Evolutionary conservation across 2,113 vertebrate genomes (phyloP), one percentile per base, ranked within the genome.

Genomic region (Chlorodrepanis virens): DNA sequence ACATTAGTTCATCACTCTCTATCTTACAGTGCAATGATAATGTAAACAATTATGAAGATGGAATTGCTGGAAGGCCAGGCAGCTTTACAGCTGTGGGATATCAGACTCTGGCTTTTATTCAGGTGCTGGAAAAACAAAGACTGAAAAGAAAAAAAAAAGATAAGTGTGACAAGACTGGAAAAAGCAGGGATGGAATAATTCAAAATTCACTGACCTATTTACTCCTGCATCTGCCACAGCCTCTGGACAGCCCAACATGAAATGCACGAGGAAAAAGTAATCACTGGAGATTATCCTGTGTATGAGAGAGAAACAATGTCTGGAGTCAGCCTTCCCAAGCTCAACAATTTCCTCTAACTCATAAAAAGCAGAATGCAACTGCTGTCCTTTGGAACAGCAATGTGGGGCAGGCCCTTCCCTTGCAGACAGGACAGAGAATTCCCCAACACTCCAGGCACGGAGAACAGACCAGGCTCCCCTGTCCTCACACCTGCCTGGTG

Each of bases 191-290:
- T 81, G 72, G 83, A 94, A 90, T 23, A 67, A 72, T 33, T 93
- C 76, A 94, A 68, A 96, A 83, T 53, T 89, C 71, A 72, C 40
- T 90, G 94, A 86, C 80, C 76, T 94, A 82, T 92, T 93, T 90
- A 89, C 42, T 84, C 12, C 60, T 89, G 60, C 76, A 64, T 90
- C 80, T 87, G 92, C 86, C 31, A 33, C 7, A 1, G 60, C 68
- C 53, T 89, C 65, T 39, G 83, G 86, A 64, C 53, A 95, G 72
- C 44, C 37, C 71, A 29, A 67, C 15, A 23, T 56, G 93, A 93
- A 95, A 92, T 67, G 80, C 68, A 93, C 56, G 85, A 89, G 92
- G 86, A 92, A 93, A 96, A 87, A 60, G 61, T n/a, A 93, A 87
- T 89, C 86, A 71, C 74, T 53, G 69, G 53, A 90, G 93, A 95